Percentiles rank a stretch among this genome's conserved stretches.
Conservation (phyloP, 1,140 invertebrate species). For the Macrobrachium rosenbergii region DNA sequence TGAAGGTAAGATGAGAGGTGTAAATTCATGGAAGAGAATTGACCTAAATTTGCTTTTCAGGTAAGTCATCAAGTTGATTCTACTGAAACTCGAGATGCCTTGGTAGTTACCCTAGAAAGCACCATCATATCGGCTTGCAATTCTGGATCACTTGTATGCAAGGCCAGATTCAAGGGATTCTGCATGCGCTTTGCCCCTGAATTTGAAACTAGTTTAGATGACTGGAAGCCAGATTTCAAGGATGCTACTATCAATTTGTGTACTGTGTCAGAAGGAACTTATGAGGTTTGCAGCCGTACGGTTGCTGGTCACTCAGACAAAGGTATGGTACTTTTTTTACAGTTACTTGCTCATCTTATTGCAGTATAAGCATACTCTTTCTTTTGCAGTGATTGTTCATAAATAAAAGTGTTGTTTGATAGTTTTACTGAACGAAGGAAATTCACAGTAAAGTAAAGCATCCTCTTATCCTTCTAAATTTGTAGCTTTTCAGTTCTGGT, state of each 20-base stretch:
- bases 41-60: constrained; percentile 29
- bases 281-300: constrained; percentile 95
- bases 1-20: too few species aligned
- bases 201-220: constrained; percentile 95
- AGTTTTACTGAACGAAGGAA: too few species aligned
- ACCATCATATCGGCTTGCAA: constrained; percentile 93
- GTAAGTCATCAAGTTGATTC: constrained; percentile 64
- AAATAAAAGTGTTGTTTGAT: too few species aligned
- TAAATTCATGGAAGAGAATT: background rate
- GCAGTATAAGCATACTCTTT: background rate
- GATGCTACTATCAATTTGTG: constrained; percentile 93
- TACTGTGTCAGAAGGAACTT: constrained; percentile 97
- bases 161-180: constrained; percentile 75
- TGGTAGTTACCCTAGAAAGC: constrained; percentile 94
- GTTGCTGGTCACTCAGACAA: constrained; percentile 73
- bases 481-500: too few species aligned
- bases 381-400: too few species aligned
- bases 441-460: too few species aligned
- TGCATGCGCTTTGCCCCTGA: constrained; percentile 89
- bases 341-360: background rate
- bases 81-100: constrained; percentile 86
- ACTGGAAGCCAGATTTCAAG: constrained; percentile 94
- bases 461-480: too few species aligned
- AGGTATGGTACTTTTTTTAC: constrained; percentile 24
- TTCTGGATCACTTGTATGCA: constrained; percentile 84